phyloP scores from a whole-genome alignment of 2,113 vertebrate genomes.

The Cricetomys ansorgei region DNA sequence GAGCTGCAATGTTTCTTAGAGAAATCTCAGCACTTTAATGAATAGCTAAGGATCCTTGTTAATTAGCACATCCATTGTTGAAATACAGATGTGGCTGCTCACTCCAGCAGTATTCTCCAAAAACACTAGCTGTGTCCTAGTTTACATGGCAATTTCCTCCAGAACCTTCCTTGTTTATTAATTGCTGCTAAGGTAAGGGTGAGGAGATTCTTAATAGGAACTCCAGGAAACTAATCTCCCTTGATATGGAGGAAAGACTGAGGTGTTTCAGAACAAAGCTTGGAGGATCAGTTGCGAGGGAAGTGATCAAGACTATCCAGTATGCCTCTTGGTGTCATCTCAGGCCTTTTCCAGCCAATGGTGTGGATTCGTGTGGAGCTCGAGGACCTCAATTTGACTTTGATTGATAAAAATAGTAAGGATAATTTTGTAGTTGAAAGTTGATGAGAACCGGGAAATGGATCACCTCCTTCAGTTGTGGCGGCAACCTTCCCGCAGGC shows the following conservation, averaged over 20 bases:
- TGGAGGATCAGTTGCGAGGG: background rate
- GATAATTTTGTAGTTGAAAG: constrained; percentile 25
- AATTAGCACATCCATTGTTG: constrained; percentile 57
- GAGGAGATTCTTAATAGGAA: constrained; percentile 29
- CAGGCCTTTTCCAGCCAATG: background rate
- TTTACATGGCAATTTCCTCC: constrained; percentile 43
- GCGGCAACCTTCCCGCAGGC: background rate
- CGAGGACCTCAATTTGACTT: background rate
- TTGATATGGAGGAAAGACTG: background rate
- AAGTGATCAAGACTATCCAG: background rate
- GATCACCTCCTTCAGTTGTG: background rate
- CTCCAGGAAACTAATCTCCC: background rate
- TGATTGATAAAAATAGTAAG: background rate
- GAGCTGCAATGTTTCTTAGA: background rate
- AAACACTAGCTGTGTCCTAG: background rate
- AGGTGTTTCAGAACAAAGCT: background rate
- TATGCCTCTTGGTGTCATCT: background rate
- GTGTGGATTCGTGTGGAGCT: background rate
- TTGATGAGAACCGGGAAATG: background rate
- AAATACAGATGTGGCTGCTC: constrained; percentile 32
- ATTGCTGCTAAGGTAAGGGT: background rate
- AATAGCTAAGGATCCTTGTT: constrained; percentile 17
- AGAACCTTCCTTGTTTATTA: constrained; percentile 3
- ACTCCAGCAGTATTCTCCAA: background rate
- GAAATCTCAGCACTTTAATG: constrained; percentile 19